These are phyloP conservation scores for Eugnorisma glareosa DNA, from an alignment of 2,888 invertebrate genomes.

Conservation along the genomic window DNA sequence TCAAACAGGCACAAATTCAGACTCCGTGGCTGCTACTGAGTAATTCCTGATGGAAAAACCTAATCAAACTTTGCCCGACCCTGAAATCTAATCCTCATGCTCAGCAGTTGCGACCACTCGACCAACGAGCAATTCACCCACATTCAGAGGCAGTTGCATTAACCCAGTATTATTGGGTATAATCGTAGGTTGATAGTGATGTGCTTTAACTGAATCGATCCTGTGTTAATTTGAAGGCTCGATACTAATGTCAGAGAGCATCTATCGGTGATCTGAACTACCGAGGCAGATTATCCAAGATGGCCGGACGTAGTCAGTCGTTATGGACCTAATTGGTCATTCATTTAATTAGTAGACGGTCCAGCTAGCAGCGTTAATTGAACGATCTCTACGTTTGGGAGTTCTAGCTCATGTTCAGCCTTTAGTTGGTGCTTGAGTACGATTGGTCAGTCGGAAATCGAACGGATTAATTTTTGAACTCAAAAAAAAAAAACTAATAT, in stretches of 20 bases:
- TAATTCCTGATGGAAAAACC: no score
- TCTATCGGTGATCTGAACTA: slow-evolving; percentile 26
- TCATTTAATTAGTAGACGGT: slow-evolving; percentile 55
- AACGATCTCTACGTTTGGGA: slow-evolving; percentile 59
- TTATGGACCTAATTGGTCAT: slow-evolving; percentile 60
- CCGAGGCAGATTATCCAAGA: slow-evolving; percentile 40
- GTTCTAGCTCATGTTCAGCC: slow-evolving; percentile 40
- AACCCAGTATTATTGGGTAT: not conserved
- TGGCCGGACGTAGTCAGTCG: slow-evolving; percentile 34
- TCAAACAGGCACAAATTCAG: no score
- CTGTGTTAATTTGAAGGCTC: slow-evolving; percentile 20
- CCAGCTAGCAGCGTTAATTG: slow-evolving; percentile 46
- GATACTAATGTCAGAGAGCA: slow-evolving; percentile 15
- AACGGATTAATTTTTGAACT: not conserved
- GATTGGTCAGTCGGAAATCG: not conserved
- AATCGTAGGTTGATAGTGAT: not conserved
- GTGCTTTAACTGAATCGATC: not conserved
- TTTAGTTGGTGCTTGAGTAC: slow-evolving; percentile 2
- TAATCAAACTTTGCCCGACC: no score
- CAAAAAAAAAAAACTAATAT: no score
- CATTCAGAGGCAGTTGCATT: not conserved
- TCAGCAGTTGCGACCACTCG: no score
- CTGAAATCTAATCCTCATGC: no score
- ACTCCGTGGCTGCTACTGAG: no score
- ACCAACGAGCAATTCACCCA: no score